Evolutionary conservation across 2,797 vertebrate genomes (phyloP).

Genomic region (Bucorvus abyssinicus): DNA sequence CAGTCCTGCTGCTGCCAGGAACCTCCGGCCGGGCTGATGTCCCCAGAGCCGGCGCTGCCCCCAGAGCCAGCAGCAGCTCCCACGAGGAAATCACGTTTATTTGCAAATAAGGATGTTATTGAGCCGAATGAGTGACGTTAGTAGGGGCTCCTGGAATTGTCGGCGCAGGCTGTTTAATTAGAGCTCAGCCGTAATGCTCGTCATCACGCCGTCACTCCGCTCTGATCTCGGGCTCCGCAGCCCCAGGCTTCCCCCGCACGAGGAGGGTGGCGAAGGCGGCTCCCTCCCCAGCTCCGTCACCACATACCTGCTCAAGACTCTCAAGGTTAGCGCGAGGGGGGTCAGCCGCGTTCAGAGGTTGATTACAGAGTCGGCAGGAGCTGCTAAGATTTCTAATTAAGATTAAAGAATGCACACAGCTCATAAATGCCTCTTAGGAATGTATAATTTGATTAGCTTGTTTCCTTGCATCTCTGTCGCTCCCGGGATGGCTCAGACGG

Average conservation of each 20-base stretch:
- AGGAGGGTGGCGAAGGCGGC: neutral
- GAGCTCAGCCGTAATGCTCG: neutral
- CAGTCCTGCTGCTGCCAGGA: neutral
- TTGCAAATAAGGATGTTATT: neutral
- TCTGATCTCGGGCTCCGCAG: neutral
- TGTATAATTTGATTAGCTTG: slow-evolving; percentile 74
- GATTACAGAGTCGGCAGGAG: slow-evolving; percentile 73
- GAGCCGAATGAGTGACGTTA: neutral
- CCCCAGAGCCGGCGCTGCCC: neutral
- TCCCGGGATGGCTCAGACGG: slow-evolving; percentile 2
- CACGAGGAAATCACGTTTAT: fast-evolving
- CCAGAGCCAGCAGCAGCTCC: neutral
- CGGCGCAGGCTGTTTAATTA: neutral
- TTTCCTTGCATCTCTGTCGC: slow-evolving; percentile 23
- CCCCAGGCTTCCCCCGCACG: neutral
- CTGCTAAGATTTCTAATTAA: slow-evolving; percentile 82
- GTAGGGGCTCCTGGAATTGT: neutral
- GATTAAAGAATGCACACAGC: slow-evolving; percentile 74
- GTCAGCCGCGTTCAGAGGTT: slow-evolving; percentile 63
- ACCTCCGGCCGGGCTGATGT: fast-evolving
- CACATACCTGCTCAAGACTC: neutral
- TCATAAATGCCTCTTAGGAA: slow-evolving; percentile 72
- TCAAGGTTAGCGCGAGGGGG: slow-evolving; percentile 60
- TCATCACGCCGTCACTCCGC: neutral
- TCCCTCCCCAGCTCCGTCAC: neutral